These are phyloP conservation scores for Tachina lurida DNA, from an alignment of 2,888 invertebrate genomes.

Conservation along the genomic window DNA sequence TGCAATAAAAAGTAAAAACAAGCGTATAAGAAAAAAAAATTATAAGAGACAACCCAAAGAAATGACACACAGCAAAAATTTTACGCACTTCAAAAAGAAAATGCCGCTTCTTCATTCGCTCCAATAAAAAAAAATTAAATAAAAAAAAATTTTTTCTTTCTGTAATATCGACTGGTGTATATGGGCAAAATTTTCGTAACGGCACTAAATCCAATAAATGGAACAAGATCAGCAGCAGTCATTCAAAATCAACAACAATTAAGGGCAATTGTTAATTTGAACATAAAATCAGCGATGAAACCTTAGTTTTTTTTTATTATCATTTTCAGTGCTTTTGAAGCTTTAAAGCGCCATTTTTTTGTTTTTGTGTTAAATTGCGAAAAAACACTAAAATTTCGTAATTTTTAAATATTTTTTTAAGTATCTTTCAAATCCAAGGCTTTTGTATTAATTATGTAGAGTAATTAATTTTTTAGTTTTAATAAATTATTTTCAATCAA, in stretches of 20 bases:
- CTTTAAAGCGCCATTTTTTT: no score
- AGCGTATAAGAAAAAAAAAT: not conserved
- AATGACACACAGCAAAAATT: conserved; percentile 67
- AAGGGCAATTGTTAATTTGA: not conserved
- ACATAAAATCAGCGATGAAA: conserved; percentile 68
- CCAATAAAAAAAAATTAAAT: not conserved
- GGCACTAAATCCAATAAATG: conserved; percentile 20
- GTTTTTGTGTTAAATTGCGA: no score
- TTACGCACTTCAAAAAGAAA: conserved; percentile 62
- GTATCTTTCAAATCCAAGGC: no score
- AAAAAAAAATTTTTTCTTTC: conserved; percentile 22
- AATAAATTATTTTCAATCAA: no score
- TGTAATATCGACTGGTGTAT: conserved; percentile 19
- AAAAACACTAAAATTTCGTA: no score
- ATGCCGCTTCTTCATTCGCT: conserved; percentile 47
- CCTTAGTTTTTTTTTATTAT: conserved; percentile 70
- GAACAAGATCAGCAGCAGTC: conserved; percentile 2
- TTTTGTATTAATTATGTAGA: no score
- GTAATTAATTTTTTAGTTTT: no score
- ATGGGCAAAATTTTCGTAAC: conserved; percentile 24
- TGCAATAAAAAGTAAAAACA: conserved; percentile 36
- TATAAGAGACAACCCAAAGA: conserved; percentile 28
- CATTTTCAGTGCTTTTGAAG: not conserved
- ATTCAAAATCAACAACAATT: not conserved
- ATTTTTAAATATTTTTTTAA: no score